Evolutionary conservation across 2,113 vertebrate genomes (phyloP), one percentile per base, ranked within the genome.

Genomic region (Grallaria varia): DNA sequence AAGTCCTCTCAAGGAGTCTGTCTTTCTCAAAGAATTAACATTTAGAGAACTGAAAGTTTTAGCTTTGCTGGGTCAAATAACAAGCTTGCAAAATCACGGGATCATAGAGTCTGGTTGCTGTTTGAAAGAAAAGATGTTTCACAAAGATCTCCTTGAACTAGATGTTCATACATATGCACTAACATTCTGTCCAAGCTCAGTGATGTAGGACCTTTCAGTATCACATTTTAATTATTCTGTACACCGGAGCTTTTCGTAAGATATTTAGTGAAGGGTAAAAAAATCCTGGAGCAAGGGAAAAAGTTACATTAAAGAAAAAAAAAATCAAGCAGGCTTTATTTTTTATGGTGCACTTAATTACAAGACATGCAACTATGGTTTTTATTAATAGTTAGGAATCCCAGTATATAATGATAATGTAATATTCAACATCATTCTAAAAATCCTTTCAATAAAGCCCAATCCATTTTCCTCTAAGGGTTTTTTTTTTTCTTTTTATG

Each of bases 211-310:
- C 21, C 49, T 87, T 92, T 84, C 49, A 82, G 21, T 58, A 71
- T 59, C n/a, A 55, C 6, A 59, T 94, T 95, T 89, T 87, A 90
- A 87, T 94, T 93, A 84, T 78, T 84, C 16, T 82, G 10, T 42
- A 18, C 22, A 79, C 17, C 30, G 45, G 16, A 53, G 39, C 6
- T 72, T 87, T 94, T 92, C 25, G 28, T 55, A 68, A 90, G 53
- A 55, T 49, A 79, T 58, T 58, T 88, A 45, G 31, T 58, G 68
- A 87, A 84, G 40, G 47, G n/a, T 66, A n/a, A 96, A 83, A 93
- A 25, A 76, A 66, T 55, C 50, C n/a, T 91, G 49, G 13, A 58
- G 28, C 49, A 89, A 85, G 10, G 14, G 37, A 92, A 80, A 1
- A 90, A 95, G 25, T 56, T 31, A 56, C 8, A 13, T 73, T 79